Percentiles rank a stretch among this genome's conserved stretches.
Conservation (phyloP, 2,888 invertebrate genomes). For the Eupithecia subfuscata region DNA sequence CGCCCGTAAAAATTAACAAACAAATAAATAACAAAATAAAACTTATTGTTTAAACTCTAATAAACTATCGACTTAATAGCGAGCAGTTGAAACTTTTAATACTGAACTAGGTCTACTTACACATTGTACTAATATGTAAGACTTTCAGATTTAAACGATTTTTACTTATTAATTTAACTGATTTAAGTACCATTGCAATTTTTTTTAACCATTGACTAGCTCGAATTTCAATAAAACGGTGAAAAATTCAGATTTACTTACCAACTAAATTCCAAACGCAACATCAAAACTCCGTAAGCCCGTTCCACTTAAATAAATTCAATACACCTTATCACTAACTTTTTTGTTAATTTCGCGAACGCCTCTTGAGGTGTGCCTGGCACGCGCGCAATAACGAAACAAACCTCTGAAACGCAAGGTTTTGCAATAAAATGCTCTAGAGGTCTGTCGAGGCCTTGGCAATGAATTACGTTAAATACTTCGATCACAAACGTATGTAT, state of each 20-base stretch:
- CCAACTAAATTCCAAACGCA: conserved; percentile 45
- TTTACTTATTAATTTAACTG: neutral
- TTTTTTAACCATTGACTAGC: neutral
- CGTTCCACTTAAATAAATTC: conserved; percentile 5
- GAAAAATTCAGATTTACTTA: conserved; percentile 37
- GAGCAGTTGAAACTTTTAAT: neutral
- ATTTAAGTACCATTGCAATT: neutral
- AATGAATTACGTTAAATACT: conserved; percentile 13
- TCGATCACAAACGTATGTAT: neutral
- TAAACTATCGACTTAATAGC: neutral
- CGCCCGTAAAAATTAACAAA: too few relatives aligned
- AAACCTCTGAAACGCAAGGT: conserved; percentile 61
- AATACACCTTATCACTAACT: neutral
- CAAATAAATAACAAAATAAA: too few relatives aligned
- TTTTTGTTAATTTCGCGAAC: conserved; percentile 20
- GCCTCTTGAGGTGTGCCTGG: conserved; percentile 46
- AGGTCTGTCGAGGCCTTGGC: conserved; percentile 49
- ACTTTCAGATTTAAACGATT: neutral
- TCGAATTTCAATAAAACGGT: neutral
- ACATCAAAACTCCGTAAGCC: conserved; percentile 40
- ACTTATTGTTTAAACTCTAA: too few relatives aligned
- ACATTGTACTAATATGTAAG: neutral
- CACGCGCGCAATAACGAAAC: conserved; percentile 59
- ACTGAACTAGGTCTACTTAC: neutral
- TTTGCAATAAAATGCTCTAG: conserved; percentile 51